phyloP scores from a whole-genome alignment of 2,888 invertebrate species.

The Coleophora deauratella region DNA sequence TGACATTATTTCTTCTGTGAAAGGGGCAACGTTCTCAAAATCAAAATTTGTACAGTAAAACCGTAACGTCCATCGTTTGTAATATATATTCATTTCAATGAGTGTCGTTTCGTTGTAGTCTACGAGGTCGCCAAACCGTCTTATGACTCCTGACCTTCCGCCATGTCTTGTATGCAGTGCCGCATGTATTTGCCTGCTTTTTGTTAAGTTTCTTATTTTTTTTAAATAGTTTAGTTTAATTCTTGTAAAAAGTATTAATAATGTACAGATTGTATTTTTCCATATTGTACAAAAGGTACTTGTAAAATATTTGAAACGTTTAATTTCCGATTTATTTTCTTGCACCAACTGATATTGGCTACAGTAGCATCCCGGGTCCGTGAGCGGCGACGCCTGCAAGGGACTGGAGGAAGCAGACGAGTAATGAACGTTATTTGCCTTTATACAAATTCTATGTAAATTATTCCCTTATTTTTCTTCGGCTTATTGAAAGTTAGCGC shows the following conservation, averaged over 20 bases:
- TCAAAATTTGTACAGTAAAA: slow-evolving; percentile 65
- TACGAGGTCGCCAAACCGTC: slow-evolving; percentile 72
- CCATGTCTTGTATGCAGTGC: slow-evolving; percentile 77
- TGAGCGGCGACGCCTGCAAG: slow-evolving; percentile 49
- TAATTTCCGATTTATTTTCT: slow-evolving; percentile 78
- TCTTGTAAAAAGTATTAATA: slow-evolving; percentile 69
- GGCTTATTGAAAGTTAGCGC: slow-evolving; percentile 58
- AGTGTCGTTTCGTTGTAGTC: slow-evolving; percentile 81
- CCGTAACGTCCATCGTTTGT: slow-evolving; percentile 73
- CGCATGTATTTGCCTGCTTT: slow-evolving; percentile 83
- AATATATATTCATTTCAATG: slow-evolving; percentile 75
- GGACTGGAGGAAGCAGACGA: slow-evolving; percentile 41
- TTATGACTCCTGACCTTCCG: slow-evolving; percentile 81
- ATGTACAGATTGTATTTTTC: slow-evolving; percentile 70
- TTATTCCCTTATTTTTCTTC: slow-evolving; percentile 58
- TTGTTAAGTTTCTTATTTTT: slow-evolving; percentile 74
- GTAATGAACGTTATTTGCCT: no score
- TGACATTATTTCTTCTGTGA: slow-evolving; percentile 91
- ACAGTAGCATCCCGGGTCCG: slow-evolving; percentile 77
- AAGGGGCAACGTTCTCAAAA: slow-evolving; percentile 86
- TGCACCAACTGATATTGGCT: slow-evolving; percentile 81
- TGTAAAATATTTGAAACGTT: slow-evolving; percentile 73
- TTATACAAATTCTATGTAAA: slow-evolving; percentile 32
- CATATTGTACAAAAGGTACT: slow-evolving; percentile 68
- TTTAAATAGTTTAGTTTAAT: slow-evolving; percentile 72